These are phyloP conservation scores for Pelochelys cantorii DNA, from an alignment of 2,797 vertebrate genomes.

Conservation along the genomic window DNA sequence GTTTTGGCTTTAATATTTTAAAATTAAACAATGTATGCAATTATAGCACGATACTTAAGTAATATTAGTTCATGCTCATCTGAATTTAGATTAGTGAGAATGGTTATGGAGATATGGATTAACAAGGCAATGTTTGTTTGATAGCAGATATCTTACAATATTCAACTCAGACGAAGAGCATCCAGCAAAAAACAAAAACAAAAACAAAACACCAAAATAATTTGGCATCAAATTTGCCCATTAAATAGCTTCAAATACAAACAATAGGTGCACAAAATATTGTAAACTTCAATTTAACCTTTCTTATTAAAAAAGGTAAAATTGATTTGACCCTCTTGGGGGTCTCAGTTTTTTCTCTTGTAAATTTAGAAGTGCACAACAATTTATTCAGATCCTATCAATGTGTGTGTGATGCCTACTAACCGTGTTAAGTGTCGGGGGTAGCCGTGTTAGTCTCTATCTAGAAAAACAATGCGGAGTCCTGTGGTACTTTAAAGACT, in stretches of 20 bases:
- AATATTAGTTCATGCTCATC: neutral
- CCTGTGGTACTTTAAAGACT: no score
- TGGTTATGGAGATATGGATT: neutral
- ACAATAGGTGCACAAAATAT: neutral
- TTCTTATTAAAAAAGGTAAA: neutral
- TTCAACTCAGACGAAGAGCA: neutral
- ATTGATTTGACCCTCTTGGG: neutral
- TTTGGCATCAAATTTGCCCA: neutral
- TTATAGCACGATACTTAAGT: neutral
- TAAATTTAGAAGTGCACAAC: neutral
- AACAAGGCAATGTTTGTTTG: neutral
- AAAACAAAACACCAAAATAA: neutral
- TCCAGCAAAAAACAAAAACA: neutral
- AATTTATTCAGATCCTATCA: neutral
- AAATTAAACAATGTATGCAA: neutral
- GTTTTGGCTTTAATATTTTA: neutral
- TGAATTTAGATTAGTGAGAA: neutral
- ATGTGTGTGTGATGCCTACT: no score
- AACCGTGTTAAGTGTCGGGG: neutral
- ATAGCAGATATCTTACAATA: neutral
- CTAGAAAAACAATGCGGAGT: no score
- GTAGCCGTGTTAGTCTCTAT: no score
- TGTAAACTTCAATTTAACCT: neutral
- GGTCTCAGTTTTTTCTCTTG: neutral
- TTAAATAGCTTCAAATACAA: neutral